Base-by-base conservation (phyloP, 2,113 vertebrate species). In the Xenus cinereus region DNA sequence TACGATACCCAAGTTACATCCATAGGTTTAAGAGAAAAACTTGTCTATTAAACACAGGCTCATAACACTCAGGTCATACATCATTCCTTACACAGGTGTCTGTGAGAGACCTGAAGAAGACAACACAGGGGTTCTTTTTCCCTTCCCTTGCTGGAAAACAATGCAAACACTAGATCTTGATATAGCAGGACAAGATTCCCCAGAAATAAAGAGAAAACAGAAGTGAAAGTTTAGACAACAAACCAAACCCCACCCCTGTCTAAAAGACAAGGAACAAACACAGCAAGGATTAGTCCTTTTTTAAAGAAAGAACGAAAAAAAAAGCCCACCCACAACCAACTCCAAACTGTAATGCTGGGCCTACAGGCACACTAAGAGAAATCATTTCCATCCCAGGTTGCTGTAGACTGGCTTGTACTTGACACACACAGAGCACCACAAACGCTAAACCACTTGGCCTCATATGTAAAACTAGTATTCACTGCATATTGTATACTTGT, bases 131-230 rank as follows among this genome's bases (percentile, higher is more conserved):
- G 0, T 3, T 46, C 67, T 80, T 79, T 39, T 67, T 12, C 41
- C 54, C 22, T 74, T 91, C 41, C 41, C 45, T 60, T 51, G 22
- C 26, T 88, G 51, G 56, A 43, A 87, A 96, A 39, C 46, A 75
- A 64, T 87, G 57, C 50, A 75, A 78, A 45, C 43, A 75, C 28
- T 93, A 76, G 26, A 56, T 93, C 56, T 90, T 82, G 43, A 71
- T 78, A 75, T 33, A 82, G 35, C 48, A 87, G 69, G 33, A 43
- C 0, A 14, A 45, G 66, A 43, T 72, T 85, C 26, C 28, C n/a
- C 8, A 46, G 84, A 81, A 96, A 94, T 46, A 66, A 71, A 92
- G 37, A 73, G 66, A 90, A 66, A 83, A 30, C 12, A 87, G 59
- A 73, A 77, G 91, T 74, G 64, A 22, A 90, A 89, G 14, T 27